A percentile compares a stretch with the other conserved stretches of the same genome.
phyloP scores from a whole-genome alignment of 2,888 invertebrate species.

The Melipona bicolor region DNA sequence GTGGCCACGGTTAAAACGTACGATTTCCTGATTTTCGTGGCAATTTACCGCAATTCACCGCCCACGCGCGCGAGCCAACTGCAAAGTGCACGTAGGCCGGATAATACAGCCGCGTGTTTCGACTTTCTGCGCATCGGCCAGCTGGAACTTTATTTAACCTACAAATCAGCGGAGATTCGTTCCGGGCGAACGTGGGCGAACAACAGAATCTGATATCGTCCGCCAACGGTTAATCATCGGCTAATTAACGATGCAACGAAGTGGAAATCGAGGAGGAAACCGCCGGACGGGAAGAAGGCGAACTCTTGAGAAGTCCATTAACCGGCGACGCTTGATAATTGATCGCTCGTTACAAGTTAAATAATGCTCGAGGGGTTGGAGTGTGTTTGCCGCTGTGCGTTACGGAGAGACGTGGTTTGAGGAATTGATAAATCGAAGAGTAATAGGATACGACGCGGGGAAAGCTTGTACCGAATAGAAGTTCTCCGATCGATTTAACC shows the following conservation, averaged over 20 bases:
- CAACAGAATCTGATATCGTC: conserved; percentile 42
- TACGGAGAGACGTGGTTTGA: background rate
- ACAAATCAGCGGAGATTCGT: conserved; percentile 70
- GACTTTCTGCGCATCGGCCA: conserved; percentile 45
- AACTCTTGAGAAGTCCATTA: conserved; percentile 35
- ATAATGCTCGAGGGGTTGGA: background rate
- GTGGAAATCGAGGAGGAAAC: conserved; percentile 7
- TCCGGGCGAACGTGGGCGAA: conserved; percentile 58
- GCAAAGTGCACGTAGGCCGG: conserved; percentile 77
- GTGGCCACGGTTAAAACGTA: conserved; percentile 57
- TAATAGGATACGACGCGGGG: background rate
- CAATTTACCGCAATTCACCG: conserved; percentile 80
- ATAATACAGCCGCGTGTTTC: conserved; percentile 62
- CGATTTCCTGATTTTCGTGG: conserved; percentile 81
- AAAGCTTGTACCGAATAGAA: too few relatives aligned
- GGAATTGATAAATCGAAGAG: background rate
- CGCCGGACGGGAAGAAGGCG: background rate
- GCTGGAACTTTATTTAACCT: conserved; percentile 68
- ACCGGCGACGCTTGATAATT: conserved; percentile 12
- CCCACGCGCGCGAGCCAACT: conserved; percentile 75
- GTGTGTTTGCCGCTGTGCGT: background rate
- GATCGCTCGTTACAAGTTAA: background rate
- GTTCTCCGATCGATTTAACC: too few relatives aligned
- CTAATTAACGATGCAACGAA: conserved; percentile 43
- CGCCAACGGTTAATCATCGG: conserved; percentile 39